Evolutionary conservation across 1,140 invertebrate genomes (phyloP).

Genomic region (Pachyrhynchus sulphureomaculatus): DNA sequence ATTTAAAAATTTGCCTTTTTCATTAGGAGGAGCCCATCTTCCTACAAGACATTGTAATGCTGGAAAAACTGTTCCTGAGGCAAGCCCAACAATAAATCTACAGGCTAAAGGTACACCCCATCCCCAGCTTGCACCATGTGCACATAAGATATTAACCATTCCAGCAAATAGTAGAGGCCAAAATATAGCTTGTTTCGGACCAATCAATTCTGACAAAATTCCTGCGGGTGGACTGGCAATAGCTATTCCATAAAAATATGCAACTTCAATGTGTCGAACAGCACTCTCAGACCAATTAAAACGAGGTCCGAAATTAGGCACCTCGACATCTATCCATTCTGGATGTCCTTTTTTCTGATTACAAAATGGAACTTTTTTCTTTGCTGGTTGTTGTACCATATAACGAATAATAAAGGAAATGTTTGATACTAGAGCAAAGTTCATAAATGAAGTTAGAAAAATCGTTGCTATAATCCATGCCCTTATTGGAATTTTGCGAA

Average conservation of each 20-base stretch:
- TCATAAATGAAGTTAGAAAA: conserved; percentile 68
- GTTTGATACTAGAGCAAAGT: conserved; percentile 44
- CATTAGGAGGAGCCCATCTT: conserved; percentile 70
- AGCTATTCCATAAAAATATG: conserved; percentile 64
- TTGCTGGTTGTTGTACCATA: neutral
- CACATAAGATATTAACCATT: conserved; percentile 18
- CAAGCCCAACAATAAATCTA: conserved; percentile 22
- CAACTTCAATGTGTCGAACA: conserved; percentile 62
- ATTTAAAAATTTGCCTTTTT: conserved; percentile 74
- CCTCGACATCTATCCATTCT: neutral
- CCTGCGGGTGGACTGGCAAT: conserved; percentile 35
- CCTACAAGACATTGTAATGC: conserved; percentile 70
- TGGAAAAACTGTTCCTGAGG: conserved; percentile 68
- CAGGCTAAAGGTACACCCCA: conserved; percentile 18
- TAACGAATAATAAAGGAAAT: neutral
- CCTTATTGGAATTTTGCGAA: conserved; percentile 48
- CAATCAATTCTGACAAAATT: conserved; percentile 45
- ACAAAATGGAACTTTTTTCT: conserved; percentile 8
- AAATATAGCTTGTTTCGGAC: conserved; percentile 26
- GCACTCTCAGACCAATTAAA: conserved; percentile 59
- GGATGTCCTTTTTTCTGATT: neutral
- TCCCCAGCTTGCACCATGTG: conserved; percentile 4
- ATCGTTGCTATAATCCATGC: conserved; percentile 63
- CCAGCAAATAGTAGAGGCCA: conserved; percentile 8
- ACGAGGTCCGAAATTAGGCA: conserved; percentile 38